phyloP scores from a whole-genome alignment of 2,888 invertebrate species.

The Tromatobia lineatoria region DNA sequence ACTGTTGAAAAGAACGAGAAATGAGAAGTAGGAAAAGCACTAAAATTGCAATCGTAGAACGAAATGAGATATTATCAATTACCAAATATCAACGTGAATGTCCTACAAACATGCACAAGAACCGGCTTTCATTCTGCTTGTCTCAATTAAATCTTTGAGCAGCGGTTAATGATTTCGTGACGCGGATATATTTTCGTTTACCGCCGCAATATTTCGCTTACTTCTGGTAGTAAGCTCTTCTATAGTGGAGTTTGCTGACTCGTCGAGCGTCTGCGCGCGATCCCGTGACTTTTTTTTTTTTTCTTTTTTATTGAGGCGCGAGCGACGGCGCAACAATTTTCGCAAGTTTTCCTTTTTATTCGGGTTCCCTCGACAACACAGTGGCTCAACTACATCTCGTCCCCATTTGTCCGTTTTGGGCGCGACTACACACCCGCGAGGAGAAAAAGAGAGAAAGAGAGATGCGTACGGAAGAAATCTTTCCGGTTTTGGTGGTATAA shows the following conservation, averaged over 20 bases:
- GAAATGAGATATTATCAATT: slow-evolving; percentile 44
- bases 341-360: slow-evolving; percentile 76
- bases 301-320: slow-evolving; percentile 51
- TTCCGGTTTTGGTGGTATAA: slow-evolving; percentile 82
- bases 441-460: slow-evolving; percentile 27
- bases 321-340: slow-evolving; percentile 71
- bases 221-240: slow-evolving; percentile 1
- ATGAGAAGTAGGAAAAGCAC: background rate
- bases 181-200: slow-evolving; percentile 57
- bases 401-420: slow-evolving; percentile 82
- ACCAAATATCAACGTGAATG: slow-evolving; percentile 45
- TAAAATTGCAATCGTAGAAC: slow-evolving; percentile 32
- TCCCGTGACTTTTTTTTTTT: slow-evolving; percentile 33
- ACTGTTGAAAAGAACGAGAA: slow-evolving; percentile 7
- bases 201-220: slow-evolving; percentile 14
- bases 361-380: slow-evolving; percentile 50
- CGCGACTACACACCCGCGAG: slow-evolving; percentile 66
- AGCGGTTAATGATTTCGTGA: slow-evolving; percentile 64
- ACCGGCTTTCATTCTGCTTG: slow-evolving; percentile 63
- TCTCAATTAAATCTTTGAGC: slow-evolving; percentile 67
- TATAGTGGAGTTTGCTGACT: slow-evolving; percentile 10
- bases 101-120: slow-evolving; percentile 31
- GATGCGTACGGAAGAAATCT: slow-evolving; percentile 81
- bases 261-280: slow-evolving; percentile 29
- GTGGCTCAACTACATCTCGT: slow-evolving; percentile 78